Evolutionary conservation across 2,888 invertebrate species (phyloP), one percentile per base, ranked within the genome.

Genomic region (Troilus luridus): DNA sequence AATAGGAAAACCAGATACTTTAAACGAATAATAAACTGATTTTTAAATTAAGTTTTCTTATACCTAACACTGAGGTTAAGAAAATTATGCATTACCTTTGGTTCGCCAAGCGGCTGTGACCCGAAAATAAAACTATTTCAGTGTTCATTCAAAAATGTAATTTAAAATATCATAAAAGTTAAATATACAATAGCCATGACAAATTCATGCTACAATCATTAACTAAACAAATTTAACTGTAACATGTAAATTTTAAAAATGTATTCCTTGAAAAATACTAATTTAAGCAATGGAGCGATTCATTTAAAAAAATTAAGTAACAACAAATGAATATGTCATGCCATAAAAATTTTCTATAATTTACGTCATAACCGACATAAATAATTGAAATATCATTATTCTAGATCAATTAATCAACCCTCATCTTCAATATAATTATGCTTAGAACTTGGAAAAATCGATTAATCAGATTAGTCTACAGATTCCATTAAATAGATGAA

Each of bases 1-100:
- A 77, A 41, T 7, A 41, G 41, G 11, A 64, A 64, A 64, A 64
- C 64, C 27, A 77, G 85, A 85, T 85, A 85, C 85, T 85, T 85
- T 85, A 56, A 85, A 85, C 85, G 85, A 85, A 85, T 56, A 54
- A 85, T 56, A n/a, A 81, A 85, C 27, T 90, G 64, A 56, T 72
- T 19, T 77, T 77, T 77, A 77, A 77, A 77, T 90, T 64, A 91
- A 58, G 67, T 91, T 85, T 91, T 72, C 91, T 90, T 91, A 89
- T 88, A 91, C 92, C 92, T 92, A 92, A 92, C 92, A 92, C 88
- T 90, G 91, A 92, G 90, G 92, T 91, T 91, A 91, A 92, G 90
- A 91, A 90, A 90, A 88, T 81, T 67, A 62, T 90, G 59, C 54
- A 85, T 88, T 92, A 92, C 92, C 92, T 92, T 92, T 90, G 41